Evolutionary conservation across 2,113 vertebrate genomes (phyloP), one percentile per base, ranked within the genome.

Genomic region (Ammospiza nelsoni): DNA sequence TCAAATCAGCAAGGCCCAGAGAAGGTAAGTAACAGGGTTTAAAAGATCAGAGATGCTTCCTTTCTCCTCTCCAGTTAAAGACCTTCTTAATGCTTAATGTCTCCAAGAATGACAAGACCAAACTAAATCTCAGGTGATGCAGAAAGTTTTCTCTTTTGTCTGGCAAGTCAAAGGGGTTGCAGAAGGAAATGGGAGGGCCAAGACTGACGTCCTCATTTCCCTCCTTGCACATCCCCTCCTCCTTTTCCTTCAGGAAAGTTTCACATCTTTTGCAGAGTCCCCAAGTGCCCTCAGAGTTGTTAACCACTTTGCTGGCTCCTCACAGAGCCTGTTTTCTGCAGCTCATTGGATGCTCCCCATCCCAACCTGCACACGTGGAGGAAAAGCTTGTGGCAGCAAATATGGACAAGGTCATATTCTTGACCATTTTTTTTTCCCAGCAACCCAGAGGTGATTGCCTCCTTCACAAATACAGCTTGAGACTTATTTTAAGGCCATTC

Each of bases 281-380:
- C 6, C 21, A 66, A 1, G 6, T 44, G 16, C 7, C 8, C 16
- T 27, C 19, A 61, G 23, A 43, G 19, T 41, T 81, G 18, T 48
- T 65, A 89, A 79, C 9, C 23, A 15, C 20, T 84, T 74, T 91
- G 7, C 31, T 87, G 31, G 6, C 19, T 87, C 29, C 44, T 51
- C 6, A 4, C 2, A 55, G n/a, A 65, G 4, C 41, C 68, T 41
- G 6, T 59, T 92, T 84, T 20, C 39, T 84, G n/a, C 41, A 51
- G 4, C 27, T 87, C 37, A 33, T 8, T 66, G 37, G 35, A 62
- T 71, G 39, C 7, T 68, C 54, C 33, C 29, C 0, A 1, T 43
- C 44, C 35, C 44, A 89, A 5, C 17, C 19, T 35, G 13, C 8
- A 54, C 13, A 16, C 0, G 0, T 2, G 1, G 72, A 75, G 31